These are phyloP conservation scores for Biston stratarius DNA, from an alignment of 2,888 invertebrate species.

Conservation along the genomic window DNA sequence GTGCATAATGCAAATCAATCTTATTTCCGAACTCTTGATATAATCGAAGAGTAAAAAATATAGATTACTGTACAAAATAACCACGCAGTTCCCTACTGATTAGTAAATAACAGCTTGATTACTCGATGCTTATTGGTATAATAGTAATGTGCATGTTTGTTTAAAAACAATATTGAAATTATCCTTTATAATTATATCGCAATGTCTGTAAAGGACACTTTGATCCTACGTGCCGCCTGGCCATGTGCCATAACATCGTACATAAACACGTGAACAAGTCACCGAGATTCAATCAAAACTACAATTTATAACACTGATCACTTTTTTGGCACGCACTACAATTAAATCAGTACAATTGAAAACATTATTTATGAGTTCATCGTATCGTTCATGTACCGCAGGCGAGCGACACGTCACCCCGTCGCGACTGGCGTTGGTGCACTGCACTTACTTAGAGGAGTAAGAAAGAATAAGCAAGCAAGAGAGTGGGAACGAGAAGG, in stretches of 20 bases:
- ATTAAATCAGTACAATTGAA: slow-evolving; percentile 46
- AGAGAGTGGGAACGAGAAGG: slow-evolving; percentile 73
- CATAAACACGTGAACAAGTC: slow-evolving; percentile 66
- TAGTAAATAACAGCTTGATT: background rate
- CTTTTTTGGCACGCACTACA: slow-evolving; percentile 52
- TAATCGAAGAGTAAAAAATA: background rate
- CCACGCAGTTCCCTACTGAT: background rate
- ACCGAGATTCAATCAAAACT: slow-evolving; percentile 54
- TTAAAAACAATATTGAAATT: background rate
- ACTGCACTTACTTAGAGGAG: slow-evolving; percentile 56
- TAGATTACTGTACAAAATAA: background rate
- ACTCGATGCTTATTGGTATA: background rate
- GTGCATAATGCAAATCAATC: background rate
- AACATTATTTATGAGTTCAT: slow-evolving; percentile 65
- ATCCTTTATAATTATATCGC: slow-evolving; percentile 49
- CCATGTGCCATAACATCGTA: slow-evolving; percentile 62
- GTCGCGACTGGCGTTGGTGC: slow-evolving; percentile 66
- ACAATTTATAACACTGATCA: slow-evolving; percentile 46
- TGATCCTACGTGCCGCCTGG: slow-evolving; percentile 52
- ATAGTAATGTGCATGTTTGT: background rate
- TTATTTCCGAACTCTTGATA: background rate
- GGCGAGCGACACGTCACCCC: slow-evolving; percentile 68
- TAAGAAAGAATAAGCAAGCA: slow-evolving; percentile 51
- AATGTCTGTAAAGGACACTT: slow-evolving; percentile 63
- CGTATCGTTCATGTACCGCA: slow-evolving; percentile 56